Evolutionary conservation across 2,113 vertebrate genomes (phyloP), one percentile per base, ranked within the genome.

Genomic region (Poecilia latipinna): DNA sequence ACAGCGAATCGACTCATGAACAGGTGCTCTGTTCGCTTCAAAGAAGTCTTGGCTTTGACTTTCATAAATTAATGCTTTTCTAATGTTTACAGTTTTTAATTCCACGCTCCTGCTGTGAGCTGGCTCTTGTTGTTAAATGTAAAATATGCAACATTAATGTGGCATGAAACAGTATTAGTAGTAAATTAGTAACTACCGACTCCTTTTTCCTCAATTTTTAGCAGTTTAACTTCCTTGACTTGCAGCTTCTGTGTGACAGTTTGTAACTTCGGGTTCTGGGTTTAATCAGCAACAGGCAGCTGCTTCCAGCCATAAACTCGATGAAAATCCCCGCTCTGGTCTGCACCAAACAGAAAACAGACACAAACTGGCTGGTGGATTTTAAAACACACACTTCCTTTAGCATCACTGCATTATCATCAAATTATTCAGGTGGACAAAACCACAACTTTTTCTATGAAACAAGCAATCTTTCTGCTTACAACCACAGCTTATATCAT

Each of bases 11-110:
- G 80, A 72, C 81, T 65, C 65, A 31, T 70, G 12, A 39, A 62
- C 74, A 76, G 66, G 39, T 70, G 60, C 48, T 70, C 85, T 42
- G 19, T 62, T 57, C 17, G 63, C 63, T 69, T 22, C 44, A 33
- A 48, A 57, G 42, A 69, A 31, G 17, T 12, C n/a, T 8, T 11
- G 31, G 3, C 31, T 44, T 51, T 29, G 13, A 32, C 51, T 65
- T 65, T 54, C 39, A 68, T 28, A 29, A n/a, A n/a, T 19, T 1
- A 8, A 44, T 62, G 24, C 37, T 61, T 70, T 61, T 61, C 44
- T 29, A 32, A 10, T 24, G 19, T 68, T 51, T 51, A 39, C 11
- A 17, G 13, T 73, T 32, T 64, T 24, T 31, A 37, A 6, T 31
- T 72, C 33, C 54, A 15, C 19, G 24, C 24, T 31, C 42, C 37